Conservation (phyloP, 2,113 vertebrate genomes). For the Trogon surrucura region DNA sequence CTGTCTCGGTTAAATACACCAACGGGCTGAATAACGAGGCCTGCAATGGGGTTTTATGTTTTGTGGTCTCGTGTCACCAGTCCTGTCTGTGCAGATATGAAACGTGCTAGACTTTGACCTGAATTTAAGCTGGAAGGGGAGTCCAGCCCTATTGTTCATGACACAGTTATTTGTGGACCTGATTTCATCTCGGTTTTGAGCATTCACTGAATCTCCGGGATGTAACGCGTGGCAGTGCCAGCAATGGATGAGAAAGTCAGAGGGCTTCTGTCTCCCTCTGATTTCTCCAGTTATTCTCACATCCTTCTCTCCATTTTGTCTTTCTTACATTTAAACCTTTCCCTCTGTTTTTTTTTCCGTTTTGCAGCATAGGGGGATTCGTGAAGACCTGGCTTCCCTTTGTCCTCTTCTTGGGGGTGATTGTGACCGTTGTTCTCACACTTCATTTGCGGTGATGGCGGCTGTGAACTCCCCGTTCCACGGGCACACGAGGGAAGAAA, state of each 20-base stretch:
- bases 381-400: constrained; percentile 98
- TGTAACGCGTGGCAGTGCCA: neutral
- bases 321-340: neutral
- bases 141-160: neutral
- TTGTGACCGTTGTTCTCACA: constrained; percentile 84
- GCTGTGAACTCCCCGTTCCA: neutral
- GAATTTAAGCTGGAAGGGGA: neutral
- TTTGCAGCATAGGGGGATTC: constrained; percentile 85
- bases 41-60: neutral
- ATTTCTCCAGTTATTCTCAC: neutral
- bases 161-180: neutral
- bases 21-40: rapidly evolving
- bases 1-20: neutral
- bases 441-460: constrained; percentile 85
- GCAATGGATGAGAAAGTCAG: neutral
- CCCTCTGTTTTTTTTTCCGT: neutral
- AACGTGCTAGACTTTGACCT: neutral
- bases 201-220: neutral
- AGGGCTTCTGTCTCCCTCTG: neutral
- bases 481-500: neutral
- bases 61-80: neutral
- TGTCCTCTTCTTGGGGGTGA: constrained; percentile 85
- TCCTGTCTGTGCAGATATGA: neutral
- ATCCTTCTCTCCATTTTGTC: neutral
- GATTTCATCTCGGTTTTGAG: neutral